Conservation (phyloP, 2,797 vertebrate species). For the Alcedo atthis region DNA sequence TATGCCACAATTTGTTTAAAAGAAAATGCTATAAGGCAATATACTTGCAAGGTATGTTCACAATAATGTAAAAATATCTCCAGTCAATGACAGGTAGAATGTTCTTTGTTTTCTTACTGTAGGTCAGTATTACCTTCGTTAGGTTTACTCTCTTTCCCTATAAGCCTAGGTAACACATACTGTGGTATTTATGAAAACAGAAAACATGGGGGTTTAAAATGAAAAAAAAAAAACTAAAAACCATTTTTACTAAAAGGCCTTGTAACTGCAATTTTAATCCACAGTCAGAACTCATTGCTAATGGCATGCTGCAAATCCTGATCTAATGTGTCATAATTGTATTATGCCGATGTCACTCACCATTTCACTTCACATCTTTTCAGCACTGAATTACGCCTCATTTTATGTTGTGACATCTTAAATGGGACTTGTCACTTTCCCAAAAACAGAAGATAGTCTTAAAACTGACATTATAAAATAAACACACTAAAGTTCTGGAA, state of each 20-base stretch:
- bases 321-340: conserved; percentile 75
- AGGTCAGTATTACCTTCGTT: not conserved
- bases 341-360: conserved; percentile 68
- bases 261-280: conserved; percentile 53
- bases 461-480: not conserved
- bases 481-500: not conserved
- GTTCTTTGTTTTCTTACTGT: not conserved
- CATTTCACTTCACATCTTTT: conserved; percentile 54
- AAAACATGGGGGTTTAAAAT: not conserved
- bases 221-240: not conserved
- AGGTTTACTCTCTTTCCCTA: not conserved
- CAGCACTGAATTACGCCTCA: conserved; percentile 48
- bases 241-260: conserved; percentile 35
- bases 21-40: not conserved
- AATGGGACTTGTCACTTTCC: conserved; percentile 74
- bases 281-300: conserved; percentile 66
- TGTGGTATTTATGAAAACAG: not conserved
- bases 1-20: not conserved
- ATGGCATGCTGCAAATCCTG: conserved; percentile 73
- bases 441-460: conserved; percentile 53
- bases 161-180: not conserved
- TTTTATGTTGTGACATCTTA: conserved; percentile 67
- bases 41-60: not conserved
- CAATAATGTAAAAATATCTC: not conserved
- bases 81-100: not conserved